Conservation (phyloP, 2,797 vertebrate species). For the Sebastes jordani region DNA sequence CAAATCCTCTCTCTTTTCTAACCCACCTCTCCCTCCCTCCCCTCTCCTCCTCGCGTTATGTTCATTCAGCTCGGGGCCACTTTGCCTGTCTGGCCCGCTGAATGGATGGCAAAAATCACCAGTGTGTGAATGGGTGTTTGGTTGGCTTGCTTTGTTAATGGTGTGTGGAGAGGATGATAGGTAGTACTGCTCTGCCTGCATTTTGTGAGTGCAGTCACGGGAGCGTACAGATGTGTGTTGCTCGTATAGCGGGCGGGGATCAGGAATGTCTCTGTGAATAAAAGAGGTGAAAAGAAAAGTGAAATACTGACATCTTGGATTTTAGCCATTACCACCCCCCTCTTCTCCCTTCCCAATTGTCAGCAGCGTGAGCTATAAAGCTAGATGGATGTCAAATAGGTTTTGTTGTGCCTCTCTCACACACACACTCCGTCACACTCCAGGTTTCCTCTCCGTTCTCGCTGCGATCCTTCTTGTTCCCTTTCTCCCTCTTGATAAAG, state of each 20-base stretch:
- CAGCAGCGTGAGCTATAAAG: conserved; percentile 41
- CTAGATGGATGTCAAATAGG: conserved; percentile 56
- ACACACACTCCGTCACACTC: conserved; percentile 22
- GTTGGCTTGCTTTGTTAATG: conserved; percentile 65
- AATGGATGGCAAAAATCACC: conserved; percentile 60
- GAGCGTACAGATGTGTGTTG: conserved; percentile 29
- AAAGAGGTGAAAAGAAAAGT: conserved; percentile 53
- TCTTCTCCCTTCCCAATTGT: conserved; percentile 15
- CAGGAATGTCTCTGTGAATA: conserved; percentile 47
- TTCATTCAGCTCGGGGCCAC: conserved; percentile 48
- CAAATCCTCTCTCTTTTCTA: conserved; percentile 2
- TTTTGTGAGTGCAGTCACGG: conserved; percentile 37
- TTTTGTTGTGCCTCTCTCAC: conserved; percentile 27
- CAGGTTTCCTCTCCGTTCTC: conserved; percentile 20
- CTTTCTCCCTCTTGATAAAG: conserved; percentile 25
- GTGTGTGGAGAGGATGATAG: conserved; percentile 51
- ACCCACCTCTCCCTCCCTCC: background rate
- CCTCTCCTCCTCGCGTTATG: conserved; percentile 4
- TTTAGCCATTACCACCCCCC: conserved; percentile 17
- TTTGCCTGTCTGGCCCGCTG: conserved; percentile 47
- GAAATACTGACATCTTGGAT: conserved; percentile 53
- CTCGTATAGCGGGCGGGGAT: conserved; percentile 26
- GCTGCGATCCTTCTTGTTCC: conserved; percentile 25
- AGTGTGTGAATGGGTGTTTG: conserved; percentile 61
- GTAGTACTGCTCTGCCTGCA: conserved; percentile 32